These are phyloP conservation scores for Notoglanidium macrostoma DNA, from an alignment of 2,797 vertebrate genomes.

Conservation along the genomic window DNA sequence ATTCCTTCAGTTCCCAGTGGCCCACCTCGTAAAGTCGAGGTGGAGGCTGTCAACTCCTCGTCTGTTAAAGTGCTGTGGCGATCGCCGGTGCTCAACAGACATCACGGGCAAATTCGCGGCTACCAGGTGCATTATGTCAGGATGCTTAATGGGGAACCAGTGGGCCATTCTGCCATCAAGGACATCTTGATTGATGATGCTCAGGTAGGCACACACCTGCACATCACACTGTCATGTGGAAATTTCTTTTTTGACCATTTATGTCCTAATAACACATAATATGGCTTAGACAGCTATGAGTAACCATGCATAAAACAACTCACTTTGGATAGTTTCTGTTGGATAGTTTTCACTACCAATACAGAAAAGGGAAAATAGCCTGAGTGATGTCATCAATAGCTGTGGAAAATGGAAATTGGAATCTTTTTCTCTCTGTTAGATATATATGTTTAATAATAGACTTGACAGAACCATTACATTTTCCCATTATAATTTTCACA, in stretches of 20 bases:
- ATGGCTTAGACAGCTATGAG: not conserved
- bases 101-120: constrained; percentile 98
- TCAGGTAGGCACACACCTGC: constrained; percentile 81
- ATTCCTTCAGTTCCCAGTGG: constrained; percentile 99
- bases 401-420: constrained; percentile 20
- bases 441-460: constrained; percentile 29
- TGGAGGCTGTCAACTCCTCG: constrained; percentile 99
- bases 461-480: constrained; percentile 25
- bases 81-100: constrained; percentile 95
- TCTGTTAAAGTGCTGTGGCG: constrained; percentile 99
- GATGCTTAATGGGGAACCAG: constrained; percentile 97
- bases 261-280: constrained; percentile 15
- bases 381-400: constrained; percentile 10
- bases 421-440: not conserved
- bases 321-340: not conserved
- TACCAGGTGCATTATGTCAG: constrained; percentile 99
- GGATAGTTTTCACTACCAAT: not conserved
- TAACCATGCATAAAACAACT: not conserved
- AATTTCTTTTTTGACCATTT: not conserved
- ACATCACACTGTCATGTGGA: constrained; percentile 13
- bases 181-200: constrained; percentile 97
- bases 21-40: constrained; percentile 99
- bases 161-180: constrained; percentile 96
- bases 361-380: not conserved
- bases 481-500: constrained; percentile 12